A percentile compares a stretch with the other conserved stretches of the same genome.
phyloP scores from a whole-genome alignment of 2,888 invertebrate species.

The Teleiodes luculella region DNA sequence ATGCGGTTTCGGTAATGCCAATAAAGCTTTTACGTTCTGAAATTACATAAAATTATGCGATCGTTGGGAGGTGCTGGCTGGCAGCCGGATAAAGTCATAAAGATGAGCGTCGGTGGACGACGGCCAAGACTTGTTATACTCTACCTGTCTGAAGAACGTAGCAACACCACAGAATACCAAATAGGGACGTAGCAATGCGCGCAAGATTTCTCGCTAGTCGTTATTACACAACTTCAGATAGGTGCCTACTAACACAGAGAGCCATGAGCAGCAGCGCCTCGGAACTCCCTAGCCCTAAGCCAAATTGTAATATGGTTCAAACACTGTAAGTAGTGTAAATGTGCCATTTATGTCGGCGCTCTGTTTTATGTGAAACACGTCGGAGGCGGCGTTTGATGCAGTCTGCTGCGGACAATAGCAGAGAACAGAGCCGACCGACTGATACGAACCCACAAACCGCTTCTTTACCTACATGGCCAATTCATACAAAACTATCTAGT shows the following conservation, averaged over 20 bases:
- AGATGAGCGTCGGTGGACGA: slow-evolving; percentile 31
- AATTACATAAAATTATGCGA: slow-evolving; percentile 30
- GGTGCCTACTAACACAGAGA: background rate
- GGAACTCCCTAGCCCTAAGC: background rate
- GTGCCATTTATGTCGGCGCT: slow-evolving; percentile 37
- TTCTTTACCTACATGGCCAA: too few species aligned
- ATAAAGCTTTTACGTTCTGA: slow-evolving; percentile 42
- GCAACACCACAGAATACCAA: slow-evolving; percentile 7
- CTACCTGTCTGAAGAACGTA: too few species aligned
- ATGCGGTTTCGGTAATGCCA: slow-evolving; percentile 44
- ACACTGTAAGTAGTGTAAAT: slow-evolving; percentile 26
- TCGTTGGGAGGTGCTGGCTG: slow-evolving; percentile 38
- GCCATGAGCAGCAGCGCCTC: background rate
- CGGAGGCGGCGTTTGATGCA: slow-evolving; percentile 31
- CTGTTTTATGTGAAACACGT: slow-evolving; percentile 21
- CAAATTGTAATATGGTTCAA: background rate
- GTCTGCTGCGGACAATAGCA: slow-evolving; percentile 35
- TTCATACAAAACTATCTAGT: too few species aligned
- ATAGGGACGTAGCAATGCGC: background rate
- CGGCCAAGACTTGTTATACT: too few species aligned
- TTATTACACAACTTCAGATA: slow-evolving; percentile 18
- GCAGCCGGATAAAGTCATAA: slow-evolving; percentile 54
- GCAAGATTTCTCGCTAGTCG: slow-evolving; percentile 14
- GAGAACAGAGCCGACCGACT: slow-evolving; percentile 38
- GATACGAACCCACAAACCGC: background rate